A percentile compares a stretch with the other conserved stretches of the same genome.
Conservation (phyloP, 2,888 invertebrate species). For the Molanna angustata region DNA sequence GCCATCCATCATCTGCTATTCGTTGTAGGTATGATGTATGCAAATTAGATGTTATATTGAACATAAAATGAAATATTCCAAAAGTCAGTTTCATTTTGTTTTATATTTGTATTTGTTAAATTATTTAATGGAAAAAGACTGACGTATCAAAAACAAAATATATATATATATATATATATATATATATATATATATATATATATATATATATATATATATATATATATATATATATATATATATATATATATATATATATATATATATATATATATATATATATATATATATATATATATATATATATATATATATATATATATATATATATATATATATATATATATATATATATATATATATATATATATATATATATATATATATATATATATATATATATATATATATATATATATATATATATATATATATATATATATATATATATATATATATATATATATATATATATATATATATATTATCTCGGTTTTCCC, state of each 20-base stretch:
- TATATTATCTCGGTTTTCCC: not conserved
- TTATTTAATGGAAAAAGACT: too few species aligned
- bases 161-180: not conserved
- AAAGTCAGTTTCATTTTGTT: too few species aligned
- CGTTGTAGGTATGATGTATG: too few species aligned
- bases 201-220: not conserved
- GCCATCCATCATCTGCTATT: too few species aligned
- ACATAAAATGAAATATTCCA: too few species aligned
- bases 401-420: not conserved
- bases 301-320: not conserved
- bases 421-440: not conserved
- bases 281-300: not conserved
- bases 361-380: not conserved
- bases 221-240: not conserved
- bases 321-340: not conserved
- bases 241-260: not conserved
- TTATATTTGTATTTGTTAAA: too few species aligned
- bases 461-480: not conserved
- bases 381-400: not conserved
- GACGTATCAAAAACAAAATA: too few species aligned
- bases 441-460: not conserved
- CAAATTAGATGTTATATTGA: too few species aligned
- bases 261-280: not conserved
- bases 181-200: not conserved
- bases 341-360: not conserved